Base-by-base conservation (phyloP, 2,888 invertebrate species). In the Meloe dianella region DNA sequence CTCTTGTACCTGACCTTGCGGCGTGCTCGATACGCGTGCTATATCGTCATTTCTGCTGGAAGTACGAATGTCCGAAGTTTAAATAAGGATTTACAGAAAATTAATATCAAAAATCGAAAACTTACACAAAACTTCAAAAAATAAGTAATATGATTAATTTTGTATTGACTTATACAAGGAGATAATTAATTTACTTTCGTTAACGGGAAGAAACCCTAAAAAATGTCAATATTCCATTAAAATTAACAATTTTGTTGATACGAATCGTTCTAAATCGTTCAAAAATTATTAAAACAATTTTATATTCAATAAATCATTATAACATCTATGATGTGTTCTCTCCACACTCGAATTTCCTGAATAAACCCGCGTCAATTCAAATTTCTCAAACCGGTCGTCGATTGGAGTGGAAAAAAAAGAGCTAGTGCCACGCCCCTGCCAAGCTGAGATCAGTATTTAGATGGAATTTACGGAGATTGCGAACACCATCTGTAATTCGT, bases 1-100 rank as follows among this genome's bases (percentile, higher is more conserved):
- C 73, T 72, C 73, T 75, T 75, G 74, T 75, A 78, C 75, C 77
- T 78, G 69, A 66, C 64, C 68, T 68, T 66, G 71, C 64, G 63
- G 64, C 65, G 61, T 64, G 67, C 24, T 54, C 54, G 54, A 54
- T 20, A 54, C 54, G 54, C 54, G n/a, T 47, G 20, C 30, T 27
- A 29, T 27, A 27, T 24, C 47, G 51, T 61, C n/a, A 57, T 41
- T 51, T 24, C 29, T 54, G 29, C 41, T 41, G 41, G 35, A n/a
- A 35, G 64, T 24, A 54, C 54, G 2, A 54, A 54, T 12, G 54
- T 54, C 54, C 14, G 20, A 24, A 8, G 35, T 47, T 47, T 20
- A 24, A 54, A 20, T 9, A 14, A 41, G n/a, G 17, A 3, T 41
- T 41, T 17, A 7, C 47, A 10, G 47, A 20, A 47, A 47, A 47